Conservation (phyloP, 2,888 invertebrate species). For the Cryptus armator region DNA sequence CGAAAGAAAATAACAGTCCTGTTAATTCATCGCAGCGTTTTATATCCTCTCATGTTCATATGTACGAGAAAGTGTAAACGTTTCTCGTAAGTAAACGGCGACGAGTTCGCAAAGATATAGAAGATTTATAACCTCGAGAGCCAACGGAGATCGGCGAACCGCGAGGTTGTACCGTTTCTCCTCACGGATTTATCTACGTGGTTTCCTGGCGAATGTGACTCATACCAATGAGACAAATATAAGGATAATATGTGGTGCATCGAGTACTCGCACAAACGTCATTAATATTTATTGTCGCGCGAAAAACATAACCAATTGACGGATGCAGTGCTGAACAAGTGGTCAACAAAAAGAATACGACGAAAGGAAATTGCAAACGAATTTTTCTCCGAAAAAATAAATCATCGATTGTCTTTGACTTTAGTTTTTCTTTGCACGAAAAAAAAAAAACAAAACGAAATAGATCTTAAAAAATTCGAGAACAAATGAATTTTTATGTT, state of each 20-base stretch:
- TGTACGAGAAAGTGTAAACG: constrained; percentile 1
- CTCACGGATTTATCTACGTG: constrained; percentile 49
- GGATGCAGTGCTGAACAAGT: constrained; percentile 65
- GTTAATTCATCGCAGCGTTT: background rate
- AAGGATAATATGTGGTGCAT: constrained; percentile 16
- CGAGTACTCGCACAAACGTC: constrained; percentile 1
- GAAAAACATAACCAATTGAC: constrained; percentile 71
- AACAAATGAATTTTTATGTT: constrained; percentile 45
- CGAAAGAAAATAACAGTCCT: background rate
- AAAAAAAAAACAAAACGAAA: background rate
- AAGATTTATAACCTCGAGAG: constrained; percentile 57
- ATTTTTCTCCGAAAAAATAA: background rate
- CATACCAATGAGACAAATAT: background rate
- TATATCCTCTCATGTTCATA: background rate
- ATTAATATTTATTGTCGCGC: background rate
- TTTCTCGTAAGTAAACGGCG: constrained; percentile 4
- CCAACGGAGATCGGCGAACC: constrained; percentile 63
- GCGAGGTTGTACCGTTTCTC: constrained; percentile 68
- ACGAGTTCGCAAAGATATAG: constrained; percentile 23
- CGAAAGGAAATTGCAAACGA: constrained; percentile 3
- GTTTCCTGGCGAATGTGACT: constrained; percentile 46
- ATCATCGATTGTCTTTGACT: background rate
- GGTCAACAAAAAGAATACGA: constrained; percentile 9
- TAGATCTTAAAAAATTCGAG: constrained; percentile 33
- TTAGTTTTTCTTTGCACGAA: background rate